Base-by-base conservation (phyloP, 2,888 invertebrate genomes). In the Venusia cambrica region DNA sequence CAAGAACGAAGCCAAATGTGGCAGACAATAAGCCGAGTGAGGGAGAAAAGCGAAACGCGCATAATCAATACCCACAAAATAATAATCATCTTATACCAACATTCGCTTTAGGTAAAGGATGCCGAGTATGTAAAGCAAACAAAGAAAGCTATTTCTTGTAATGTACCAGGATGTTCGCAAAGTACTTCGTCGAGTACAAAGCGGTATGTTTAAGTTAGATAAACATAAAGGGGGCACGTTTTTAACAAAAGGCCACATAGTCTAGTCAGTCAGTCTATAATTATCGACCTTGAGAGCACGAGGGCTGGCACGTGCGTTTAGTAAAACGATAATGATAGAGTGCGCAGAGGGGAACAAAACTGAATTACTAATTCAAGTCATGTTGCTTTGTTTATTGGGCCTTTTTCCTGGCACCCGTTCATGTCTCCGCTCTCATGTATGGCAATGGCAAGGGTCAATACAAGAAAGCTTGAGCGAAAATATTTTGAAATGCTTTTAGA, bases 341-440 rank as follows among this genome's bases (percentile, higher is more conserved):
- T 83, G 69, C 77, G 77, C 71, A 56, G 58, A 75, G 83, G 83
- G 81, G 84, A 73, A 68, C 61, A 72, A 78, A 80, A 81, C 80
- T 78, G 79, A 79, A 87, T 85, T 74, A 84, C 87, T 84, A 85
- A 87, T 87, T 84, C 78, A 77, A 79, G 74, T 73, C 75, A 78
- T 72, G 74, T 77, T 74, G 70, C 63, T 72, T 56, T 55, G 43
- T 54, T 61, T 72, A 73, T 73, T 66, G 63, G 74, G 28, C 35
- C 68, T 76, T 76, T 79, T 76, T 80, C 72, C 73, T 72, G 65
- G 59, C 68, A 59, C 76, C 75, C 76, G 62, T n/a, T n/a, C n/a
- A n/a, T n/a, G n/a, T n/a, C n/a, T n/a, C 62, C 62, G 53, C 58
- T 54, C 66, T 62, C 54, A 30, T 26, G 15, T 20, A 30, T 9